Evolutionary conservation across 1,140 invertebrate species (phyloP), one percentile per base, ranked within the genome.

Genomic region (Doryteuthis pealeii): DNA sequence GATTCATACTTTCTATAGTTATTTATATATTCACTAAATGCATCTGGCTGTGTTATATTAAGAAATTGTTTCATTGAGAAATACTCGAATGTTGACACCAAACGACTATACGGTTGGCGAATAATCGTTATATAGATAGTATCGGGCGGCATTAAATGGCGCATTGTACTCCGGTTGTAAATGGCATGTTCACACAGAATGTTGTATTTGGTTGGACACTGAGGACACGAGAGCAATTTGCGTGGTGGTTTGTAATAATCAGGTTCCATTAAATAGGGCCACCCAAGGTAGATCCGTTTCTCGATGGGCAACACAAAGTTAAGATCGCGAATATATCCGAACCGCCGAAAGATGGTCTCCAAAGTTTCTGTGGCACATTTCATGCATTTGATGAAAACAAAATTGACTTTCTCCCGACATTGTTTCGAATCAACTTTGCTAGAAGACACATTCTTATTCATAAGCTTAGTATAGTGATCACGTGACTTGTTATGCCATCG

Each of bases 91-190:
- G 78, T 65, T 14, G 85, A 86, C 70, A 81, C 79, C 33, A 86
- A 79, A 35, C 82, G 82, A 32, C 71, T 75, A 68, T 78, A 79
- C 4, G 85, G 85, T 49, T 86, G 79, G n/a, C 85, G 73, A n/a
- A 86, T 75, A 32, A 82, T 84, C n/a, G 82, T 78, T 18, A 86
- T 76, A 68, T 80, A 86, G 2, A 78, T 65, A n/a, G 80, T 81
- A 45, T 83, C 73, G 2, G 33, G 30, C 0, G 79, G 82, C 79
- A 86, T 84, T 0, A 84, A 45, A 0, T 49, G 49, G 65, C 77
- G 73, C 80, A 85, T 82, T 1, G 81, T 70, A 18, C 74, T 78
- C n/a, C 77, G 74, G 45, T 82, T 83, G 71, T 84, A 86, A n/a
- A 85, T 77, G 5, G 80, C 58, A 78, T 85, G 85, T 74, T 86